phyloP scores from a whole-genome alignment of 2,888 invertebrate species.

The Alloplasta piceator region DNA sequence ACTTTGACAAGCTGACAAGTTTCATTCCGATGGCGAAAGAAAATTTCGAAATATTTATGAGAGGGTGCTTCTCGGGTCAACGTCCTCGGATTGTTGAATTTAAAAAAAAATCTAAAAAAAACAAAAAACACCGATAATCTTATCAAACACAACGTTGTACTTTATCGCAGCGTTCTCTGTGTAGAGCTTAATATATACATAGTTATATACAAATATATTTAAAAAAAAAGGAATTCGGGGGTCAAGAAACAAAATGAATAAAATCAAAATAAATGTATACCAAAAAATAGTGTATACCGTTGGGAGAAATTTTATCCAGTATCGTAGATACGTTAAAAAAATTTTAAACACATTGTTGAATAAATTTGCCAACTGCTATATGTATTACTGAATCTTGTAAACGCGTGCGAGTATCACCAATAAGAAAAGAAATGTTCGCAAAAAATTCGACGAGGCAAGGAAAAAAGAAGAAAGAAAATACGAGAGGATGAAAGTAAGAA shows the following conservation, averaged over 20 bases:
- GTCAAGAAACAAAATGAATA: constrained; percentile 28
- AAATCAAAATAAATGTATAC: constrained; percentile 35
- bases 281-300: too few relatives aligned
- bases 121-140: constrained; percentile 14
- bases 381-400: constrained; percentile 11
- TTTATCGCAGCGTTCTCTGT: constrained; percentile 56
- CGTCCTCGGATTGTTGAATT: constrained; percentile 42
- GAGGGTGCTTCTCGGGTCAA: constrained; percentile 52
- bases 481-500: not conserved
- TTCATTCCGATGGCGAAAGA: not conserved
- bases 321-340: not conserved
- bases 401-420: constrained; percentile 15
- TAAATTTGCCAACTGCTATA: constrained; percentile 36
- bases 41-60: not conserved
- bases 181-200: constrained; percentile 52
- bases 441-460: not conserved
- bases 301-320: constrained; percentile 26
- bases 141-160: constrained; percentile 38
- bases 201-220: constrained; percentile 14
- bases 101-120: not conserved
- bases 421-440: constrained; percentile 1
- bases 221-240: constrained; percentile 35
- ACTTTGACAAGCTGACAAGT: not conserved
- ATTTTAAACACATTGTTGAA: constrained; percentile 22
- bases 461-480: constrained; percentile 3